Base-by-base conservation (phyloP, 2,888 invertebrate genomes). In the Anarsia innoxiella region DNA sequence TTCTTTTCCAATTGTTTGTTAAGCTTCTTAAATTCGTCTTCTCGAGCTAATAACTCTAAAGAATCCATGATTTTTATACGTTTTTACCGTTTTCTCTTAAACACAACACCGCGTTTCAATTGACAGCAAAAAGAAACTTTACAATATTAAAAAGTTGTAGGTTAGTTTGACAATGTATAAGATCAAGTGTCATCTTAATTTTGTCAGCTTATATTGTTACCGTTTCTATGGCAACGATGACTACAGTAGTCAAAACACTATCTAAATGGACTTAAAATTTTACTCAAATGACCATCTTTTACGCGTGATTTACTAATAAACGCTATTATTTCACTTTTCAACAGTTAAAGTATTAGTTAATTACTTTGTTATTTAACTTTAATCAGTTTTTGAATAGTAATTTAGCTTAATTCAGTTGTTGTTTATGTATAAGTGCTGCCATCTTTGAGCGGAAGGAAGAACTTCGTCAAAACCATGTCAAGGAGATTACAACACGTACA, bases 1-100 rank as follows among this genome's bases (percentile, higher is more conserved):
- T 80, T 83, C 59, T 74, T 79, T 45, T 83, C 79, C 31, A 84
- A 54, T 46, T 83, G 76, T 45, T 74, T 77, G 44, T 83, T 84
- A 2, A 84, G 63, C 45, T 76, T 79, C 46, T 76, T 80, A 42
- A 77, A 83, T 52, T 82, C 82, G 60, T 80, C 69, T 56, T 83
- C 84, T 10, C 82, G 70, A 2, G 79, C 83, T 51, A 83, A 47
- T 31, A 83, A 56, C 11, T 76, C 71, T n/a, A 63, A 19, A 6
- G 73, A 68, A 48, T 83, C 79, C 83, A 83, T 82, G 46, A 12
- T 36, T 26, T 23, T 34, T 11, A 29, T 9, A 26, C 46, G 45
- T 39, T 25, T 25, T 19, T 5, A 19, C 4, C 6, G 19, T 19
- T 5, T 19, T 19, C 6, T 19, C 19, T 19, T 19, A 19, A 19